These are phyloP conservation scores for Drosophila pandora DNA, from an alignment of 1,140 invertebrate species.

Conservation along the genomic window DNA sequence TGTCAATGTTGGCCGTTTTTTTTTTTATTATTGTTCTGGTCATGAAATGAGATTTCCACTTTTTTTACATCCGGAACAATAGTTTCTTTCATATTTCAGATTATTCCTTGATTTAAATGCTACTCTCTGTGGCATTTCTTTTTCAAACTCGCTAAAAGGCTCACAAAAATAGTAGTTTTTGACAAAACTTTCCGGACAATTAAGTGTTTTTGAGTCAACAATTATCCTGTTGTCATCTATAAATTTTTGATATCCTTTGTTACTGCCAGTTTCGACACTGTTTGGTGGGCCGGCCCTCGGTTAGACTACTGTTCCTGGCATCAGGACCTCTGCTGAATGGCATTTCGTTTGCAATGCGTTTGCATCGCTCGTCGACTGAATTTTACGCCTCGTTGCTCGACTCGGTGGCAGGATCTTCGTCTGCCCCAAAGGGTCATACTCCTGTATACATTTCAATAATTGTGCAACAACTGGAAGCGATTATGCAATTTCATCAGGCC, in stretches of 20 bases:
- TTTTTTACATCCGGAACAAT: constrained; percentile 64
- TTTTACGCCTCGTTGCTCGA: constrained; percentile 70
- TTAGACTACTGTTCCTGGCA: neutral
- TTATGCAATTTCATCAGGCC: constrained; percentile 81
- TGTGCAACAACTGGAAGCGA: constrained; percentile 81
- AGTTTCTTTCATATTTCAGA: constrained; percentile 46
- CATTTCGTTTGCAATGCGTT: constrained; percentile 62
- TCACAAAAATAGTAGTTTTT: constrained; percentile 51
- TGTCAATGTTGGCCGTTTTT: constrained; percentile 48
- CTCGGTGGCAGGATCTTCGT: neutral
- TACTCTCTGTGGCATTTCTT: constrained; percentile 42
- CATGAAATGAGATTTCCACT: constrained; percentile 71
- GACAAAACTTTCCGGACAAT: constrained; percentile 38
- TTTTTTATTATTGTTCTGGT: constrained; percentile 37
- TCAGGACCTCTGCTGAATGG: constrained; percentile 47
- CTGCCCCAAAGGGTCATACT: constrained; percentile 20
- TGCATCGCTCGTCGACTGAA: constrained; percentile 62
- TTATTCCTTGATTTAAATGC: constrained; percentile 7
- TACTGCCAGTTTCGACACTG: constrained; percentile 17
- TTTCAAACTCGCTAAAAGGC: constrained; percentile 39
- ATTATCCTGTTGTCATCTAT: constrained; percentile 50
- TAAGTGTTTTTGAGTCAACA: constrained; percentile 49
- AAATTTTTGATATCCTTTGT: constrained; percentile 68
- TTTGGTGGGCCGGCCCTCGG: neutral
- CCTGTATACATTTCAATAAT: constrained; percentile 77